Base-by-base conservation (phyloP, 2,113 vertebrate genomes). In the Seriola quinqueradiata region DNA sequence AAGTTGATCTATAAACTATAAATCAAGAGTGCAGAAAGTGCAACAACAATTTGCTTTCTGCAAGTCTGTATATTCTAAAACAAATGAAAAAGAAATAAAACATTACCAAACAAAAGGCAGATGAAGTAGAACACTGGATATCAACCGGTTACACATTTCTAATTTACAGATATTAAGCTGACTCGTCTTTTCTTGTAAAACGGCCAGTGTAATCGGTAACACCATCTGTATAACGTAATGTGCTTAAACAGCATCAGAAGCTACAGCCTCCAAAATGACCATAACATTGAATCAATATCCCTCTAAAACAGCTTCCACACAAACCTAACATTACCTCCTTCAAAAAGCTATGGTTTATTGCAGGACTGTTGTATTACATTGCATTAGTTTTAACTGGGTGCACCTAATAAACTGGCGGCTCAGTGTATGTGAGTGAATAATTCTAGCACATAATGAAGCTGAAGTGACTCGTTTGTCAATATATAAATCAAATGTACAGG, bases 361-460 rank as follows among this genome's bases (percentile, higher is more conserved):
- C 4, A 4, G 4, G 11, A 19, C 21, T 67, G 32, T 34, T 50
- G 14, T 44, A 69, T 69, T 69, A 21, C 5, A 74, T 52, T 46
- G 46, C 48, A 65, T 81, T 64, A 38, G n/a, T 28, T 77, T 50
- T 54, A 63, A 38, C 42, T 42, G 9, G 3, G 48, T 52, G 4
- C 21, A 64, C 14, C 48, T 68, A 42, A 76, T 60, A 75, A 70
- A 67, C 17, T 68, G 60, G 25, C 25, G 48, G 32, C 57, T 25
- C 40, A 54, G 54, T 70, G 48, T 8, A 61, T 58, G 17, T 42
- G 21, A 70, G n/a, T 59, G 14, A 78, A 82, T 69, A 77, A 76
- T 77, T 34, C 32, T 13, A 11, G 61, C 16, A 75, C 52, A 40
- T 61, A 61, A 55, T 65, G n/a, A 79, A 40, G 28, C 50, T 52